Evolutionary conservation across 92 coral and sea anemone species (phyloP), one percentile per base, ranked within the genome.

Genomic region (Porites divaricata): DNA sequence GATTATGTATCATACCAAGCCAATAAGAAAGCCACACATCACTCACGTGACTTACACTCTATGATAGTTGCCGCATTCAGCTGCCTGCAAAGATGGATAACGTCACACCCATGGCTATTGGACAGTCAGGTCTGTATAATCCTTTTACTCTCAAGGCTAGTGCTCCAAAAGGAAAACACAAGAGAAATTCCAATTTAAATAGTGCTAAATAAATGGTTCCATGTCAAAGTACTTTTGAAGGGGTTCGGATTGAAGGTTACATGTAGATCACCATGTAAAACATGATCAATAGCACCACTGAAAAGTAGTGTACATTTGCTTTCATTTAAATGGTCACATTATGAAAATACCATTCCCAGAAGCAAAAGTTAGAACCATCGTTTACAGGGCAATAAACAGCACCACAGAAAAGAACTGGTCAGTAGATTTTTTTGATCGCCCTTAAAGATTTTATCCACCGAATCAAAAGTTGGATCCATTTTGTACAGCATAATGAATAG

Each of bases 1-100:
- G 99, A 96, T 52, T 96, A 96, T 79, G 93, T 96, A 48, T 89
- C 94, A 17, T 93, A 87, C 81, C 99, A 96, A 78, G 99, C 98
- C 72, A 96, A 95, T 86, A 95, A 96, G 63, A 98, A 98, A 19
- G 98, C 99, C 35, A 93, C 95, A 5, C 96, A 95, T 70, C 99
- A 96, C 83, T 93, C 95, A 41, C 98, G 99, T 61, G 98, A 96
- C 82, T 90, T 96, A 1, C 99, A 96, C 81, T 96, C 99, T 41
- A 96, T 95, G 95, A 96, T 96, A 71, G 99, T 96, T 11, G 99
- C 97, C 11, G 96, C 99, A 1, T 95, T 95, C 69, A 83, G 84
- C 71, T 96, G 99, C 74, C 87, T 96, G 68, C 92, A 95, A 82
- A 86, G 95, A 0, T 96, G 99, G 99, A 84, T 96, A n/a, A 92